A percentile compares a stretch with the other conserved stretches of the same genome.
Conservation (phyloP, 2,113 vertebrate species). For the Cyrtonyx montezumae region DNA sequence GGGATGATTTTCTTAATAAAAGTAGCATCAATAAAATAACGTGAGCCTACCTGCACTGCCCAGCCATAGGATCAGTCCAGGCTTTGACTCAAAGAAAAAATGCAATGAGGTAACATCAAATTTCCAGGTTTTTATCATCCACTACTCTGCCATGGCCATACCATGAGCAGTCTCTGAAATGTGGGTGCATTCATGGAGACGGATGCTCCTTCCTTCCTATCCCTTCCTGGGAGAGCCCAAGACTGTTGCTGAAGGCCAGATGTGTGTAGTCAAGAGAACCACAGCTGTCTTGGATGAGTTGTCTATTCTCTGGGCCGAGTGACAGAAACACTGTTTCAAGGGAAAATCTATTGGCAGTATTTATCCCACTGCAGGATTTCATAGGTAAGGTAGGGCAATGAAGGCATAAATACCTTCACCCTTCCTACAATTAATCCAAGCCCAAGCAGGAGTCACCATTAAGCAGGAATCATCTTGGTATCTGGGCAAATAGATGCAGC, state of each 20-base stretch:
- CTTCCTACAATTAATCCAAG: not conserved
- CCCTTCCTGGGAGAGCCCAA: not conserved
- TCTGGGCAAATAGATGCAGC: not conserved
- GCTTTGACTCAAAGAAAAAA: not conserved
- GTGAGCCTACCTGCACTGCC: not conserved
- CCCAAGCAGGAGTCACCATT: not conserved
- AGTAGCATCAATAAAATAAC: not conserved
- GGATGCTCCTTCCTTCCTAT: not conserved
- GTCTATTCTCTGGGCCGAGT: not conserved
- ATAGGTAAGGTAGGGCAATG: fast-evolving
- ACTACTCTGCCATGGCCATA: fast-evolving
- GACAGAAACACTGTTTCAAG: not conserved
- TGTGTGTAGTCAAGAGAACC: not conserved
- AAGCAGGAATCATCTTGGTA: not conserved
- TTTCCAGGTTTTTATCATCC: not conserved
- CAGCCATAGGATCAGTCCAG: not conserved
- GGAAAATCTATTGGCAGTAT: not conserved
- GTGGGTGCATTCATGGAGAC: not conserved
- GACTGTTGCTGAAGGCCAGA: fast-evolving
- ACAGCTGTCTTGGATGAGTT: not conserved
- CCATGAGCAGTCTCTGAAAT: not conserved
- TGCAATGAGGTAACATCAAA: not conserved
- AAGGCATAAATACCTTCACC: not conserved
- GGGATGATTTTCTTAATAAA: not conserved
- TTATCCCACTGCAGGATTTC: not conserved